Percentiles rank a stretch among this genome's conserved stretches.
Conservation (phyloP, 2,113 vertebrate genomes). For the Callionymus lyra region DNA sequence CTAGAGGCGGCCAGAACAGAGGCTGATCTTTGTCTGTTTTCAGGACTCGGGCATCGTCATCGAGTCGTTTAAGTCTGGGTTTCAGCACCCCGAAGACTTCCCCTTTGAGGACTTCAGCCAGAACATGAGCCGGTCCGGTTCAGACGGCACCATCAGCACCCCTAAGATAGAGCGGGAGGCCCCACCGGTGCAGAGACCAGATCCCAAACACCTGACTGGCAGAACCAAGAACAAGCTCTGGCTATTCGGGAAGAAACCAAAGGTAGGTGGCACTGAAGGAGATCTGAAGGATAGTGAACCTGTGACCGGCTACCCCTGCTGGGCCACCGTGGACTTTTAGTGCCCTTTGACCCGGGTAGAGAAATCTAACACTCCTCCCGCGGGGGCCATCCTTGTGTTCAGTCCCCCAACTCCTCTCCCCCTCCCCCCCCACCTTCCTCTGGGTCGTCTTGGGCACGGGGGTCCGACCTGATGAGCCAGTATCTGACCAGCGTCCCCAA, state of each 20-base stretch:
- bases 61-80: slow-evolving; percentile 96
- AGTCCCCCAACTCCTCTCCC: slow-evolving; percentile 43
- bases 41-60: slow-evolving; percentile 90
- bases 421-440: slow-evolving; percentile 71
- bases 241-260: slow-evolving; percentile 98
- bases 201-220: slow-evolving; percentile 81
- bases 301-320: too few relatives aligned
- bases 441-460: slow-evolving; percentile 70
- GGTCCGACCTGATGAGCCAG: slow-evolving; percentile 85
- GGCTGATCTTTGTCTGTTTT: not conserved
- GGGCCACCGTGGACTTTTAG: too few relatives aligned
- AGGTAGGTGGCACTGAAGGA: slow-evolving; percentile 67
- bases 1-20: not conserved
- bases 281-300: too few relatives aligned
- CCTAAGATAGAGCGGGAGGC: slow-evolving; percentile 74
- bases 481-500: slow-evolving; percentile 87
- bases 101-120: slow-evolving; percentile 98
- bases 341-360: too few relatives aligned
- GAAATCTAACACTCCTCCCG: too few relatives aligned
- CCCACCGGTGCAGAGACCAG: slow-evolving; percentile 68
- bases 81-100: slow-evolving; percentile 89
- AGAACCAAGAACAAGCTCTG: slow-evolving; percentile 95
- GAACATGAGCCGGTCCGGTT: slow-evolving; percentile 89
- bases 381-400: slow-evolving; percentile 1
- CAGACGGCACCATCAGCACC: slow-evolving; percentile 86